A percentile compares a stretch with the other conserved stretches of the same genome.
Conservation (phyloP, 1,140 invertebrate species). For the Schlechtendalia chinensis region DNA sequence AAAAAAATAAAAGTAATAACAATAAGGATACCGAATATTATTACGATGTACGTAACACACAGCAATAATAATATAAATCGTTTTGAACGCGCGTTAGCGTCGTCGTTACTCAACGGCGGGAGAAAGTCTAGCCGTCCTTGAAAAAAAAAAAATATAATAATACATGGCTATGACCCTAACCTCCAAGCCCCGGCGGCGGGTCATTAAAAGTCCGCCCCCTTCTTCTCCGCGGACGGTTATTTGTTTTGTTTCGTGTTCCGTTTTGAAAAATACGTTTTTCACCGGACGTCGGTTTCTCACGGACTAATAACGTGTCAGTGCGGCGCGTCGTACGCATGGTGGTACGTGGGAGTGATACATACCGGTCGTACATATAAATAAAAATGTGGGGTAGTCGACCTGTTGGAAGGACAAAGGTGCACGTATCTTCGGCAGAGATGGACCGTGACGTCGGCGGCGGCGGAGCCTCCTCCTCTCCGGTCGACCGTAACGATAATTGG, state of each 20-base stretch:
- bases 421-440: constrained; percentile 46
- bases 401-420: constrained; percentile 48
- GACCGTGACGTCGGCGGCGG: constrained; percentile 43
- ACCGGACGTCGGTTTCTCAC: constrained; percentile 32
- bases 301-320: constrained; percentile 22
- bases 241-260: neutral
- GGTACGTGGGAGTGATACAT: too few relatives aligned
- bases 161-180: constrained; percentile 37
- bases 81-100: neutral
- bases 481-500: constrained; percentile 46
- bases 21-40: neutral
- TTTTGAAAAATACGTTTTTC: constrained; percentile 30
- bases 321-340: neutral
- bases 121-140: constrained; percentile 49
- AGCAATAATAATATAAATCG: neutral
- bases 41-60: neutral
- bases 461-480: constrained; percentile 37
- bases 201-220: constrained; percentile 39
- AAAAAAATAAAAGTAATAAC: too few relatives aligned
- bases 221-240: neutral
- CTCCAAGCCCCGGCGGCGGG: constrained; percentile 24
- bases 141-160: constrained; percentile 16
- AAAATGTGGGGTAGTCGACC: constrained; percentile 45
- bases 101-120: constrained; percentile 20
- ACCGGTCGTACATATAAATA: neutral